These are phyloP conservation scores for Labeo rohita DNA, from an alignment of 2,113 vertebrate species.

Conservation along the genomic window DNA sequence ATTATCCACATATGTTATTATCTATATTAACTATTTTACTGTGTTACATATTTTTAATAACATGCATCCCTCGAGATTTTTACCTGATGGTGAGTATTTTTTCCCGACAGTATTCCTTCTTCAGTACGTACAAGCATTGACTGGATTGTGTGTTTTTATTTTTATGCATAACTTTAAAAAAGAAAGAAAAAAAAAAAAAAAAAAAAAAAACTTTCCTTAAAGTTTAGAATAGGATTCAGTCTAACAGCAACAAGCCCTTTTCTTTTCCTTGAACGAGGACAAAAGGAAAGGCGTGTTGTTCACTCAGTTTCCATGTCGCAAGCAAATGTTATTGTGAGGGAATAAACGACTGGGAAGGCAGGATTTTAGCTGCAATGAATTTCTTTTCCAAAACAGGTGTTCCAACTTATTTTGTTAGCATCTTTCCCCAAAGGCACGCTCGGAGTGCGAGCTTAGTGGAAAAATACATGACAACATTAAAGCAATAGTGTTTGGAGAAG, in stretches of 20 bases:
- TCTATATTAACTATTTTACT: neutral
- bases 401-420: constrained; percentile 62
- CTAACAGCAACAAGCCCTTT: constrained; percentile 20
- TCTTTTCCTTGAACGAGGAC: constrained; percentile 37
- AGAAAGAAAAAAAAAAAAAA: neutral
- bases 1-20: constrained; percentile 61
- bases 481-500: constrained; percentile 89
- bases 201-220: neutral
- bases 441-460: constrained; percentile 80
- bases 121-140: neutral
- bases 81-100: constrained; percentile 6
- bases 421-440: constrained; percentile 73
- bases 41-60: neutral
- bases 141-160: neutral
- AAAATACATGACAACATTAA: constrained; percentile 86
- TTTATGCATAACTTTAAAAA: neutral
- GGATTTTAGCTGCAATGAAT: constrained; percentile 49
- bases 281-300: constrained; percentile 48
- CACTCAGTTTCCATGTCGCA: constrained; percentile 45
- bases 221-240: neutral
- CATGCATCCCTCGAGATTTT: constrained; percentile 24
- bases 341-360: constrained; percentile 57
- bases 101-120: constrained; percentile 6
- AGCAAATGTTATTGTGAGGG: constrained; percentile 50
- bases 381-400: constrained; percentile 74